Evolutionary conservation across 2,888 invertebrate species (phyloP).

Genomic region (Cerastoderma edule): DNA sequence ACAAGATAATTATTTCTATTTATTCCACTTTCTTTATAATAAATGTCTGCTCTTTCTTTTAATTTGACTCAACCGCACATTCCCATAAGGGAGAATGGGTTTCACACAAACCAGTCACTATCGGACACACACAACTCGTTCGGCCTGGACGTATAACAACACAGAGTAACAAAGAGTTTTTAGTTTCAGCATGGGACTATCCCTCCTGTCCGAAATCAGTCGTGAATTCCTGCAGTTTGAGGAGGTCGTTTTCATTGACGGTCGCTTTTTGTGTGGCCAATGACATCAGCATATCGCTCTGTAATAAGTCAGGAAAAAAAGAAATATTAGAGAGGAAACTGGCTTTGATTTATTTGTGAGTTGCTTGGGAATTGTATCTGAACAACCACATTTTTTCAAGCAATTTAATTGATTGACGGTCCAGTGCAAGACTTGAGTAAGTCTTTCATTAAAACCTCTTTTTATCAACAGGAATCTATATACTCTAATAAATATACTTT

Average conservation of each 20-base stretch:
- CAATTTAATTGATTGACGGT: background rate
- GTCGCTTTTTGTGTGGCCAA: constrained; percentile 97
- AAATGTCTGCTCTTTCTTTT: too few species aligned
- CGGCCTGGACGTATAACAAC: background rate
- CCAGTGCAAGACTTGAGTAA: background rate
- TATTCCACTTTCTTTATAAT: too few species aligned
- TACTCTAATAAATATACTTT: too few species aligned
- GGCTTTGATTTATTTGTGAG: background rate
- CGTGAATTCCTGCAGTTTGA: constrained; percentile 96
- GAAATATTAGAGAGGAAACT: too few species aligned
- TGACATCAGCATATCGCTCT: constrained; percentile 96
- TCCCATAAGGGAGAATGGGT: background rate
- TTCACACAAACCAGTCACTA: background rate
- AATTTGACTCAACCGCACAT: background rate
- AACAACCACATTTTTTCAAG: background rate
- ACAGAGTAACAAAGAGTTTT: background rate
- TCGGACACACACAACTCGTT: background rate
- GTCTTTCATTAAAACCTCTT: background rate
- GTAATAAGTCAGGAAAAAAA: too few species aligned
- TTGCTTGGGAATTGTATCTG: background rate
- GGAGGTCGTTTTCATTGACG: constrained; percentile 97
- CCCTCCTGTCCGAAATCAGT: constrained; percentile 99
- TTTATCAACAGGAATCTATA: background rate
- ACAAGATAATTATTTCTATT: too few species aligned
- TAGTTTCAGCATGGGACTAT: constrained; percentile 21